Evolutionary conservation across 2,113 vertebrate species (phyloP), one percentile per base, ranked within the genome.

Genomic region (Piaya cayana): DNA sequence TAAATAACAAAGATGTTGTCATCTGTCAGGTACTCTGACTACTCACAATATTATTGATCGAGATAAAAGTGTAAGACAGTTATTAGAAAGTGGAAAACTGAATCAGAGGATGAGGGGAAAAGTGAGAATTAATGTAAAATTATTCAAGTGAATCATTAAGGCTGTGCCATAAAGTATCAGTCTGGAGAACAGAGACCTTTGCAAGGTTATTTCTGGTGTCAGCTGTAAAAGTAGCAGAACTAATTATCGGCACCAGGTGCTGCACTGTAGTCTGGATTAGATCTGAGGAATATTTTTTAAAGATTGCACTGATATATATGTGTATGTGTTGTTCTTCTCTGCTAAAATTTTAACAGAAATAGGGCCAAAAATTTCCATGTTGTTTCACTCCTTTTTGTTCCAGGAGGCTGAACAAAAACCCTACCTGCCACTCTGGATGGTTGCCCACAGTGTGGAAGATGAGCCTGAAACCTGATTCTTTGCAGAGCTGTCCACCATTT

Each of bases 1-100:
- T 97, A 93, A 95, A 94, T 97, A 94, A 96, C n/a, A n/a, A 86
- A 92, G 82, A 93, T 86, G 76, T 84, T 95, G 89, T 90, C 84
- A 93, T 95, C 79, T 94, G 85, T 90, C 85, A 88, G 87, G 56
- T 93, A 68, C 71, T 95, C 78, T 92, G 68, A 92, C 92, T 93
- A 81, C 60, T 92, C 77, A 91, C 62, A 89, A 79, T 5, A 64
- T 86, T 94, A 94, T 93, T 86, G 85, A 94, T 92, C 0, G 19
- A 91, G 81, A 79, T 64, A 45, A 88, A 94, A 94, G 68, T 83
- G n/a, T 80, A 81, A 90, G 50, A 78, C 34, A 56, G 71, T 78
- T 90, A 86, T 47, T n/a, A 77, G 52, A 92, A 92, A 95, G 60
- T 75, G 36, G 52, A 55, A 93, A 86, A 88, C 34, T 60, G 68